phyloP scores from a whole-genome alignment of 1,140 invertebrate genomes.

The Drosophila willistoni region DNA sequence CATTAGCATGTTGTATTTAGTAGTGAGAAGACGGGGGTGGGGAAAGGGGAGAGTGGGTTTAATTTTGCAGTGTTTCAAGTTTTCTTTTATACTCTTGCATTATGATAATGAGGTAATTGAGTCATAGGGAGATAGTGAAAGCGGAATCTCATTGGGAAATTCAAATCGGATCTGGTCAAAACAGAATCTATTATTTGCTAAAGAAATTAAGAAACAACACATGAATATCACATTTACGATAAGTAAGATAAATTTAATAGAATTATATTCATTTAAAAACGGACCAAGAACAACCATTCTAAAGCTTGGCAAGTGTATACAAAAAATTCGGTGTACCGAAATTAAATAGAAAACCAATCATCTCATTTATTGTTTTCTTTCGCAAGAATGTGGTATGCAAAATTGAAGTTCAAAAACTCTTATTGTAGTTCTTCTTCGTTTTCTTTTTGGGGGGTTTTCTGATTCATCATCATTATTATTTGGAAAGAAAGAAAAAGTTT shows the following conservation, averaged over 20 bases:
- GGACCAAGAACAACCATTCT: not conserved
- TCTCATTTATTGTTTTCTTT: not conserved
- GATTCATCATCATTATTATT: conserved; percentile 24
- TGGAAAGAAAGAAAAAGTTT: not conserved
- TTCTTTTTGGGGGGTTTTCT: conserved; percentile 20
- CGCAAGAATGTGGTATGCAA: conserved; percentile 35
- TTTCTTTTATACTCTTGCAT: not conserved
- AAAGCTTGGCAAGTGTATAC: not conserved
- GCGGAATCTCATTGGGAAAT: no score
- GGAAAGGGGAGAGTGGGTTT: no score
- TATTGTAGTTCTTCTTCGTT: conserved; percentile 3
- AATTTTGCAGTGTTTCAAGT: not conserved
- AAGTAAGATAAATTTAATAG: no score
- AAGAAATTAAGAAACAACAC: no score
- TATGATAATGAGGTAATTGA: no score
- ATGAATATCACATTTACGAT: no score
- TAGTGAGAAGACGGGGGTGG: not conserved
- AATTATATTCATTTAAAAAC: no score
- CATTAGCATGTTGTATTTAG: not conserved
- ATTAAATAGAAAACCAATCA: not conserved
- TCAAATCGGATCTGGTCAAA: no score
- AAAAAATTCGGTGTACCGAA: not conserved
- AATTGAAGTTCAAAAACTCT: conserved; percentile 38
- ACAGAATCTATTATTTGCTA: no score
- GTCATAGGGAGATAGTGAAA: no score